Evolutionary conservation across 1,140 invertebrate genomes (phyloP), one percentile per base, ranked within the genome.

Genomic region (Cherax quadricarinatus): DNA sequence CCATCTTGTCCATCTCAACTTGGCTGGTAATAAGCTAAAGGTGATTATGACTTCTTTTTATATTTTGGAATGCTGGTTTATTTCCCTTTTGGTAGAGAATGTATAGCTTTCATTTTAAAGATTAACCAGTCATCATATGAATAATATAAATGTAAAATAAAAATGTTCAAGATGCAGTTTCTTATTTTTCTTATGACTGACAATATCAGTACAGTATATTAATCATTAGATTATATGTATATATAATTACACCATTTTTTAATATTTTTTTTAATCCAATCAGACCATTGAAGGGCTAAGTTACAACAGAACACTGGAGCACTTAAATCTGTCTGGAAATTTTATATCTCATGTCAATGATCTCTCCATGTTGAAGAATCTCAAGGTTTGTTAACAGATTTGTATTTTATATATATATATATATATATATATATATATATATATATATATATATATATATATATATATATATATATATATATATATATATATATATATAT

Each of bases 291-390:
- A 98, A 94, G 97, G 98, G 95, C 95, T 99, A 82, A 97, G 97
- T 94, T 96, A 96, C 93, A 98, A 98, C 94, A 96, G 96, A 30
- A 96, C 97, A 94, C 95, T 99, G 94, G 97, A 98, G 94, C 96
- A 97, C 94, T 95, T 98, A 88, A 98, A 99, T 96, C 95, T 99
- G 75, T 98, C 98, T 0, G 97, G 98, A 94, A 99, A 99, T 94
- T 97, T 96, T 94, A 98, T 99, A 92, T 96, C 97, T 86, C 96
- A 97, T 94, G 96, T 98, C 81, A 97, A 97, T 93, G 98, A 98
- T 95, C 96, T 99, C 83, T 97, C 98, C 53, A 97, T 97, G 95
- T 95, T 99, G 91, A 97, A 97, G 94, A 96, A 96, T 94, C 96
- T 98, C 21, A 97, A 98, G 96, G 97, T 98, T 96, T 95, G 94